Evolutionary conservation across 2,113 vertebrate species (phyloP).

Genomic region (Odocoileus hemionus): DNA sequence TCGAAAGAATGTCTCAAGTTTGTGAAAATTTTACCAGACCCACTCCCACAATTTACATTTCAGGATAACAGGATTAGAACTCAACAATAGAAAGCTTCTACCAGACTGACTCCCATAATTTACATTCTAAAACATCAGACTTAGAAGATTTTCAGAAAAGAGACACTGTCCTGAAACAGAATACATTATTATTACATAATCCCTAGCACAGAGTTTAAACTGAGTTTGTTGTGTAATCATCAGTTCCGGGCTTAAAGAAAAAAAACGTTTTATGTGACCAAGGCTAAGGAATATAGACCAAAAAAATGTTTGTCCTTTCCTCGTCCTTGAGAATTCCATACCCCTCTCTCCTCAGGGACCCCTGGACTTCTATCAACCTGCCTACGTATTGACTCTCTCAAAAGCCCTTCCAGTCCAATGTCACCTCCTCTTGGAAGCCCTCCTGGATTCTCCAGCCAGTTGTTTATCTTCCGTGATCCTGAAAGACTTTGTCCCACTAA

Average conservation of each 20-base stretch:
- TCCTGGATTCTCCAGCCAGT: background rate
- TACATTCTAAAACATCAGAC: background rate
- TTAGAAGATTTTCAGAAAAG: background rate
- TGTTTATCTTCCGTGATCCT: background rate
- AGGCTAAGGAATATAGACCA: background rate
- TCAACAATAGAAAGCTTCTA: background rate
- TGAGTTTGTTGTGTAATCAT: background rate
- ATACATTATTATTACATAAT: background rate
- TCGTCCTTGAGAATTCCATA: background rate
- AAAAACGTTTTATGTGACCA: background rate
- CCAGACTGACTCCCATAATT: background rate
- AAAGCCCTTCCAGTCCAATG: background rate
- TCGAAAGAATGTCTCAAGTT: background rate
- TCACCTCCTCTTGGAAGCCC: background rate
- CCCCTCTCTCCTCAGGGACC: background rate
- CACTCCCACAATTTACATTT: background rate
- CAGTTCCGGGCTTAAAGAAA: background rate
- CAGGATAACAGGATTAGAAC: background rate
- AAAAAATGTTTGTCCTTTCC: background rate
- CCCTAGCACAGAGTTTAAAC: background rate
- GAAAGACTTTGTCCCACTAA: background rate
- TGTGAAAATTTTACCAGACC: background rate
- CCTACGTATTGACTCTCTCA: background rate
- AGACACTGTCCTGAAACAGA: background rate
- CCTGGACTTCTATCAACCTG: background rate